These are phyloP conservation scores for Leptinotarsa peninsularis DNA, from an alignment of 2,888 invertebrate genomes.

Conservation along the genomic window DNA sequence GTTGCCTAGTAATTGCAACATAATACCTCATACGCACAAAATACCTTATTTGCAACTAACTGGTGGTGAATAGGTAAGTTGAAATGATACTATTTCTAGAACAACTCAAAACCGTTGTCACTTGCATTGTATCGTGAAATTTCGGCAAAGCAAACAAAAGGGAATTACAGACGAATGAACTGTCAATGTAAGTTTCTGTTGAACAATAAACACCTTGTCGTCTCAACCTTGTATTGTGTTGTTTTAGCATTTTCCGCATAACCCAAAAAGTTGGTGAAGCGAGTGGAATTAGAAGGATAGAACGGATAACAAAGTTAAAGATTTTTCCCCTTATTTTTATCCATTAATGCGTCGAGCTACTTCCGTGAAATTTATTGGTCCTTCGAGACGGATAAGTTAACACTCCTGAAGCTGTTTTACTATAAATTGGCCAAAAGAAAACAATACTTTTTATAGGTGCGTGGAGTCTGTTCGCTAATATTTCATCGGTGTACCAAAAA, in stretches of 20 bases:
- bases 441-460: constrained; percentile 28
- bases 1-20: too few relatives aligned
- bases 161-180: not conserved
- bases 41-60: not conserved
- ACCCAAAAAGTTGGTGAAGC: constrained; percentile 23
- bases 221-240: constrained; percentile 13
- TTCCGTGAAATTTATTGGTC: constrained; percentile 34
- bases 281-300: constrained; percentile 22
- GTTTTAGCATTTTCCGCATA: constrained; percentile 21
- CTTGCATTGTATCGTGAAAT: not conserved
- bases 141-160: not conserved
- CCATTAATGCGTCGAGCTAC: constrained; percentile 31
- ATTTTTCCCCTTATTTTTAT: constrained; percentile 33
- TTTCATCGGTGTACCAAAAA: constrained; percentile 4
- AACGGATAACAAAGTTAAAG: constrained; percentile 30
- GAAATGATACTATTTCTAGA: not conserved
- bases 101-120: not conserved
- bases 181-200: not conserved
- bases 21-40: not conserved
- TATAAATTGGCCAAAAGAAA: constrained; percentile 30
- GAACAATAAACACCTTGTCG: constrained; percentile 4
- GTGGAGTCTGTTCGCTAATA: constrained; percentile 10
- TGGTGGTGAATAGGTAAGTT: not conserved
- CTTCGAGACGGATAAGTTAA: constrained; percentile 35
- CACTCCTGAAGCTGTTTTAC: constrained; percentile 31